Base-by-base conservation (phyloP, 1,140 invertebrate genomes). In the Nephila pilipes region DNA sequence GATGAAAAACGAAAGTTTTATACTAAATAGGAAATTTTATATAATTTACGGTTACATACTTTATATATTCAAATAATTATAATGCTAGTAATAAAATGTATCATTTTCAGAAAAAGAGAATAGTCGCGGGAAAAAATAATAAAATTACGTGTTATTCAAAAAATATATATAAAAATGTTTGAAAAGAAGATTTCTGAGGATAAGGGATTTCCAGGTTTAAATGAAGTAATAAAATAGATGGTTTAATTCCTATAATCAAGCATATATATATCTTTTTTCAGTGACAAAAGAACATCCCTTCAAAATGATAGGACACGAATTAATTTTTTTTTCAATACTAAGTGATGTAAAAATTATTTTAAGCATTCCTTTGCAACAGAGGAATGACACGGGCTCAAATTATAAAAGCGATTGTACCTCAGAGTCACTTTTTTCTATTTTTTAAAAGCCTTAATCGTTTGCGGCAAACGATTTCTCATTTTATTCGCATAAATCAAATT, bases 401-500 rank as follows among this genome's bases (percentile, higher is more conserved):
- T 36, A 75, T 75, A 75, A 75, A 75, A 75, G 69, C 29, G 29
- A 75, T 75, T 75, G 25, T 75, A 36, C 25, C 25, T 75, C 25
- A 36, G 32, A 75, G 18, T 12, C 12, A 32, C 18, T 75, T 75
- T 75, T 69, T 36, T 75, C 69, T 75, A 46, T 36, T 36, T 29
- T 65, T 25, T n/a, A 29, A 18, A 75, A 75, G 32, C 69, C 29
- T 79, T 80, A 90, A 90, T 90, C 69, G 88, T 75, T 57, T 36
- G 65, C 18, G 36, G 88, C 65, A 57, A 90, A 90, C 88, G 88
- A 90, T 90, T 90, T 90, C 88, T 90, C 88, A 90, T 90, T 90
- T 90, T 79, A 58, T 90, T 90, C 88, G 69, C 88, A 90, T 90
- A 90, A 90, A 90, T 90, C 88, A 90, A 90, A 90, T 80, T 79